Conservation (phyloP, 2,888 invertebrate genomes). For the Prosapia bicincta region DNA sequence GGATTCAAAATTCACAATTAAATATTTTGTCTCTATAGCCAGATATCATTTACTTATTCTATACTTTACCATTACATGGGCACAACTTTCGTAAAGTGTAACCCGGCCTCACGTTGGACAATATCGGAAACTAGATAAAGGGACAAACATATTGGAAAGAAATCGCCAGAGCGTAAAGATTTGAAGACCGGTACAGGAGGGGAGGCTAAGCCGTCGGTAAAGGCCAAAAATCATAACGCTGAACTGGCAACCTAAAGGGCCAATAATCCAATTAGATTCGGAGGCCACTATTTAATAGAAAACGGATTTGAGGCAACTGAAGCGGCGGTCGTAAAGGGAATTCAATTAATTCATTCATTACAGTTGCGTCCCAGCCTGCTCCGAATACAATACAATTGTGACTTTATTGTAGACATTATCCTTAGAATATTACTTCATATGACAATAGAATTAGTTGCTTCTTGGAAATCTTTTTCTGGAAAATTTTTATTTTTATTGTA, state of each 20-base stretch:
- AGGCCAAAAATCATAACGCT: neutral
- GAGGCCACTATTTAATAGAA: neutral
- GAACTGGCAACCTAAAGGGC: neutral
- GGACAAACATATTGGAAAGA: neutral
- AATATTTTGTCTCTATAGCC: no score
- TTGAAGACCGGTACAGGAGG: neutral
- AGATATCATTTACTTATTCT: no score
- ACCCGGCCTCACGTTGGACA: neutral
- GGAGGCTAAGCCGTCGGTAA: neutral
- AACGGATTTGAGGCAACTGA: neutral
- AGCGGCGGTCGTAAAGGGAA: neutral
- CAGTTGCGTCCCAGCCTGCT: neutral
- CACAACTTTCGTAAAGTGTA: neutral
- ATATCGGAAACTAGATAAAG: neutral
- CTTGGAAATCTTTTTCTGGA: neutral
- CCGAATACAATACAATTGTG: neutral
- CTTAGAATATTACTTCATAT: no score
- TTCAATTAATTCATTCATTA: constrained; percentile 2
- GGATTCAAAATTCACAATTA: no score
- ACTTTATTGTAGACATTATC: neutral
- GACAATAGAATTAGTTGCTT: neutral
- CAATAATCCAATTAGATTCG: neutral
- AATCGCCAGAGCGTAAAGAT: neutral
- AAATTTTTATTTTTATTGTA: neutral
- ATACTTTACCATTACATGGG: no score